Percentiles rank a stretch among this genome's conserved stretches.
phyloP scores from a whole-genome alignment of 2,888 invertebrate genomes.

The Julus scanicus region DNA sequence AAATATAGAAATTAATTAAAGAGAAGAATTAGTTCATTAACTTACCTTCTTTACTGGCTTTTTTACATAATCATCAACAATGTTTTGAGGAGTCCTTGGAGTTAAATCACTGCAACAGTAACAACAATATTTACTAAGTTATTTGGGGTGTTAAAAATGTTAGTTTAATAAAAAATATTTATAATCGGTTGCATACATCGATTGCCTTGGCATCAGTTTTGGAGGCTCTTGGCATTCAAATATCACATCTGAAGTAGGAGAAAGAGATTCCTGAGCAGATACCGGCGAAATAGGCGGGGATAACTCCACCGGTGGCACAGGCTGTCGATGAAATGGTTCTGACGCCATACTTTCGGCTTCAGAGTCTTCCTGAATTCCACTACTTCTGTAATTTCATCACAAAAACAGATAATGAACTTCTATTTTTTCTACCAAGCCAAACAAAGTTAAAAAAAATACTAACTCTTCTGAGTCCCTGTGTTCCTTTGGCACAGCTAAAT shows the following conservation, averaged over 20 bases:
- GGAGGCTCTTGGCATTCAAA: conserved; percentile 43
- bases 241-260: conserved; percentile 34
- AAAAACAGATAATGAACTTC: conserved; percentile 55
- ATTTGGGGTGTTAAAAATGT: background rate
- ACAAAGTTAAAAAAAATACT: conserved; percentile 25
- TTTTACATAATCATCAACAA: conserved; percentile 50
- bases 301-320: background rate
- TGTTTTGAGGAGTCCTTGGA: background rate
- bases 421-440: background rate
- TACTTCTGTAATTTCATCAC: conserved; percentile 67
- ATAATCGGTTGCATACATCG: background rate
- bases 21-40: background rate
- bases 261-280: conserved; percentile 19
- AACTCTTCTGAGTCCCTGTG: conserved; percentile 66
- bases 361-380: conserved; percentile 72
- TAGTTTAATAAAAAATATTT: background rate
- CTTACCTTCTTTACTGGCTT: conserved; percentile 55
- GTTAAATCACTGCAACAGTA: conserved; percentile 21
- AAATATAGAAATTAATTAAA: conserved; percentile 21
- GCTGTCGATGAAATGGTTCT: conserved; percentile 53
- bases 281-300: conserved; percentile 29
- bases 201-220: background rate
- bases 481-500: conserved; percentile 58
- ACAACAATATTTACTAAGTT: background rate
- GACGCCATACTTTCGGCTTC: conserved; percentile 67